Conservation (phyloP, 2,113 vertebrate genomes). For the Acanthisitta chloris region DNA sequence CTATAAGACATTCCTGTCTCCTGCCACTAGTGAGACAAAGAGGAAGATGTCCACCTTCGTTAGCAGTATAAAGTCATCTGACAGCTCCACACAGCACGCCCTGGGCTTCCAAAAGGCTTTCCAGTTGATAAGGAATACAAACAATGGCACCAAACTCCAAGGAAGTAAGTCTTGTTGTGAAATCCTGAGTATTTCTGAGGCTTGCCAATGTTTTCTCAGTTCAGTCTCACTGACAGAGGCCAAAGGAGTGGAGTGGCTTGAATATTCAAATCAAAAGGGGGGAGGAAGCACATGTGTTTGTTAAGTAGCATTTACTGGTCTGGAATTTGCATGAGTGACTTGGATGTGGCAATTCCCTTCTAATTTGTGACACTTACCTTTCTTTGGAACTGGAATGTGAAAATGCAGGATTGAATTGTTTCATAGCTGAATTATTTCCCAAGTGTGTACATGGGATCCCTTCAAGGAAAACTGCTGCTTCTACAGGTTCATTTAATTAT, state of each 20-base stretch:
- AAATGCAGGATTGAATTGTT: neutral
- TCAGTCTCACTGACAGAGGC: neutral
- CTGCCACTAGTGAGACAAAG: constrained; percentile 96
- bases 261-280: neutral
- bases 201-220: neutral
- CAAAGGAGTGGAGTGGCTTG: neutral
- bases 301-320: neutral
- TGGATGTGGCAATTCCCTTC: neutral
- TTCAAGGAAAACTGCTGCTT: neutral
- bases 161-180: constrained; percentile 78
- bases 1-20: constrained; percentile 94
- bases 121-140: constrained; percentile 91
- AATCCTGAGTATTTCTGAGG: neutral
- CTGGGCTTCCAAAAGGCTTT: constrained; percentile 94
- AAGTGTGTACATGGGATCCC: neutral
- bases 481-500: neutral
- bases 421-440: neutral
- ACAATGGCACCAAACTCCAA: constrained; percentile 82
- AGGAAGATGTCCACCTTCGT: constrained; percentile 97
- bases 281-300: no score
- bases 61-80: constrained; percentile 85
- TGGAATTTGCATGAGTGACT: neutral
- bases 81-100: constrained; percentile 90
- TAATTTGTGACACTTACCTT: neutral
- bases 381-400: neutral